phyloP scores from a whole-genome alignment of 2,113 vertebrate genomes.

The Notothenia rossii region DNA sequence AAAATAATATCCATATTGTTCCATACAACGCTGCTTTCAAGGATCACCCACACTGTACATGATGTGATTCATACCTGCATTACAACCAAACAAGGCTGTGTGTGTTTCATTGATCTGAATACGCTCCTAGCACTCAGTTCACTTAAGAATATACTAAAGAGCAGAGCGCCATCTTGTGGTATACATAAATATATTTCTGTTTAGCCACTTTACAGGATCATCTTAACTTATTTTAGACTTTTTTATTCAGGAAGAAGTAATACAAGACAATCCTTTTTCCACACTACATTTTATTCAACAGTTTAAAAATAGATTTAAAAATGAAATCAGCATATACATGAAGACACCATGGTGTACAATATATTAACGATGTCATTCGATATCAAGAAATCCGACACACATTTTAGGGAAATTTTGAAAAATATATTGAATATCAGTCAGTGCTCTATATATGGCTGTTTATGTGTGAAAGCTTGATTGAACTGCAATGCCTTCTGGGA shows the following conservation, averaged over 20 bases:
- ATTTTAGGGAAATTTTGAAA: slow-evolving; percentile 32
- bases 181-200: not conserved
- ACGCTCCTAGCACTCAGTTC: not conserved
- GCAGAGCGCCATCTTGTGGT: slow-evolving; percentile 63
- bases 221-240: not conserved
- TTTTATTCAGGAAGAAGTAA: not conserved
- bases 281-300: slow-evolving; percentile 68
- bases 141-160: not conserved
- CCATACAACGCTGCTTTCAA: not conserved
- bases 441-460: slow-evolving; percentile 13
- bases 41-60: slow-evolving; percentile 11
- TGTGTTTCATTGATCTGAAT: slow-evolving; percentile 7
- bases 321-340: slow-evolving; percentile 69
- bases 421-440: slow-evolving; percentile 4
- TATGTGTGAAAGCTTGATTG: slow-evolving; percentile 7
- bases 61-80: not conserved
- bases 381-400: slow-evolving; percentile 28
- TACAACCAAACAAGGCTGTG: slow-evolving; percentile 17
- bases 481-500: slow-evolving; percentile 27
- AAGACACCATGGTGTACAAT: slow-evolving; percentile 58
- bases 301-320: slow-evolving; percentile 70
- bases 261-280: not conserved
- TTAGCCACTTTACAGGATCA: not conserved
- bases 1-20: not conserved
- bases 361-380: slow-evolving; percentile 38